Conservation (phyloP, 2,888 invertebrate genomes). For the Falcaria lacertinaria region DNA sequence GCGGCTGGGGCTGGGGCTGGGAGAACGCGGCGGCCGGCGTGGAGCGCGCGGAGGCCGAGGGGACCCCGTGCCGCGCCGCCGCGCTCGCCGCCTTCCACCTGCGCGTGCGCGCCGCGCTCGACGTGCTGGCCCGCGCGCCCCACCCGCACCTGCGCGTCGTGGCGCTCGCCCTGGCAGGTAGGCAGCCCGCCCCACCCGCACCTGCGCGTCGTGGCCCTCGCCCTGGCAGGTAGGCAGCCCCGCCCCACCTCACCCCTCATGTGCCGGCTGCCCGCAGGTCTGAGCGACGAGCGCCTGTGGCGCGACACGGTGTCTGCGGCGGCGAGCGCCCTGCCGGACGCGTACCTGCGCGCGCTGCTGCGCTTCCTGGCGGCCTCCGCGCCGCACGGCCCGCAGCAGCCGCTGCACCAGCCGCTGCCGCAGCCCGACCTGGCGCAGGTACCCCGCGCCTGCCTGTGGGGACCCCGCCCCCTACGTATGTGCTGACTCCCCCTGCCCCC, state of each 20-base stretch:
- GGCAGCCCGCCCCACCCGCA: conserved; percentile 70
- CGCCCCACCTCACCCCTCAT: conserved; percentile 63
- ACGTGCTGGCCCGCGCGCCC: conserved; percentile 87
- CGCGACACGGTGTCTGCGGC: conserved; percentile 90
- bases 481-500: no score
- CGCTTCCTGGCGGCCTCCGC: conserved; percentile 91
- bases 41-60: conserved; percentile 84
- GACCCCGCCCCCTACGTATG: no score
- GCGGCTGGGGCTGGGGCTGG: conserved; percentile 93
- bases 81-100: conserved; percentile 95
- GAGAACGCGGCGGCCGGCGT: conserved; percentile 76
- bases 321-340: conserved; percentile 89
- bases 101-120: conserved; percentile 90
- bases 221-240: conserved; percentile 80
- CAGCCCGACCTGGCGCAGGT: conserved; percentile 39
- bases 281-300: conserved; percentile 90
- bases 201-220: conserved; percentile 73
- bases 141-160: conserved; percentile 58
- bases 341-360: conserved; percentile 94
- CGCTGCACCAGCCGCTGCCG: conserved; percentile 14
- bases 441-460: conserved; percentile 18
- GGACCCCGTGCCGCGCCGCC: conserved; percentile 89
- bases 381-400: conserved; percentile 32
- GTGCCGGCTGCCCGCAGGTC: no score
- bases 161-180: conserved; percentile 81